A percentile compares a stretch with the other conserved stretches of the same genome.
Evolutionary conservation across 2,888 invertebrate genomes (phyloP).

Genomic region (Parnassius apollo): DNA sequence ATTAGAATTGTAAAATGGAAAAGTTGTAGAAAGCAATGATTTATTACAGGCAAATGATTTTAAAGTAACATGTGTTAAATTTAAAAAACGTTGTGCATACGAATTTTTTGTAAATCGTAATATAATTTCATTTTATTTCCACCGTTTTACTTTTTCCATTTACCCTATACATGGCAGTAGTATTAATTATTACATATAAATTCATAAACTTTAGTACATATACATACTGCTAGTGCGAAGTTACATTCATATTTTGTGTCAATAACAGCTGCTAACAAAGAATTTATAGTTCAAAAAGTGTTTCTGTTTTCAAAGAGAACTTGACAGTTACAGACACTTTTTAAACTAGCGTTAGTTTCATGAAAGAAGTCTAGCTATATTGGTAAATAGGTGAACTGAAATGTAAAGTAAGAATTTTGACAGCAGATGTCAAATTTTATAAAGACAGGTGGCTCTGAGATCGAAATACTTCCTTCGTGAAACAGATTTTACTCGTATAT

Average conservation of each 20-base stretch:
- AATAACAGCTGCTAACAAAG: neutral
- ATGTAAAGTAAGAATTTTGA: too few relatives aligned
- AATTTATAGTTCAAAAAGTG: conserved; percentile 22
- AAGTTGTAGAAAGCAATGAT: conserved; percentile 55
- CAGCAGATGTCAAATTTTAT: too few relatives aligned
- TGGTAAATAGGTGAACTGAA: too few relatives aligned
- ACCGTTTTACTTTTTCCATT: too few relatives aligned
- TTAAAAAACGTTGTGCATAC: conserved; percentile 45
- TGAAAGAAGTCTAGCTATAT: too few relatives aligned
- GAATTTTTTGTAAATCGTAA: conserved; percentile 37
- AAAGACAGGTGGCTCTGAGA: too few relatives aligned
- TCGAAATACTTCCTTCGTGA: too few relatives aligned
- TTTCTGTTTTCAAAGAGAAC: conserved; percentile 7
- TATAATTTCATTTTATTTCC: neutral
- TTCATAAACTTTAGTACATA: neutral
- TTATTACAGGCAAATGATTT: conserved; percentile 52
- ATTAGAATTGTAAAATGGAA: conserved; percentile 46
- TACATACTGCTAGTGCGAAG: neutral
- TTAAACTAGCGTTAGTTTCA: conserved; percentile 20
- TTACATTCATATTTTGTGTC: neutral
- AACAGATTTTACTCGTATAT: too few relatives aligned
- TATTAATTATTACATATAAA: too few relatives aligned
- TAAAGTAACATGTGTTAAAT: conserved; percentile 37
- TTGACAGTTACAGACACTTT: conserved; percentile 18
- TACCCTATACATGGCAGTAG: too few relatives aligned